Conservation (phyloP, 2,113 vertebrate genomes). For the Gadus macrocephalus region DNA sequence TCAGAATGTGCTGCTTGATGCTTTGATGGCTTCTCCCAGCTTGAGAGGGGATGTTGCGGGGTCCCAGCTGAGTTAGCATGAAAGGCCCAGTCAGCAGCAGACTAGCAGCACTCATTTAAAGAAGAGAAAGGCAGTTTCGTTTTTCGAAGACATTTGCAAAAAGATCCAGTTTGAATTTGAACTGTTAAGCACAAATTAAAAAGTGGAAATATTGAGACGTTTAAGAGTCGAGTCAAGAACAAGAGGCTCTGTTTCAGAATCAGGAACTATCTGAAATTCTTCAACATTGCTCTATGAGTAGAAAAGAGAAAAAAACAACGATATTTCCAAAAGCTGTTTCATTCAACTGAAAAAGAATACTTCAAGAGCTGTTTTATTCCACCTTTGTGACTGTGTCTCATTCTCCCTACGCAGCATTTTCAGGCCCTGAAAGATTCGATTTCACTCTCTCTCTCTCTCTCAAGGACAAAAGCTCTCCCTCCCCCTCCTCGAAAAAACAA, state of each 20-base stretch:
- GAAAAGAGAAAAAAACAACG: too few relatives aligned
- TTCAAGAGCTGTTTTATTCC: too few relatives aligned
- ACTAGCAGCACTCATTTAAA: neutral
- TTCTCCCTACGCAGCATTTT: too few relatives aligned
- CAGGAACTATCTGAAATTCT: too few relatives aligned
- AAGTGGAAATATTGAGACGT: neutral
- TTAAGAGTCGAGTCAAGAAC: too few relatives aligned
- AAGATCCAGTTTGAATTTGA: too few relatives aligned
- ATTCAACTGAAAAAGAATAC: too few relatives aligned
- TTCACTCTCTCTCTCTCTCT: neutral
- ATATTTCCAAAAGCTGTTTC: too few relatives aligned
- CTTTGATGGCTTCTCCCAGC: slow-evolving; percentile 38
- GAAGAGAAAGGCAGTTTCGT: neutral
- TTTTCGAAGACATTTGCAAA: neutral
- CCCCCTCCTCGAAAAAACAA: too few relatives aligned
- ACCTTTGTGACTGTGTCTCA: too few relatives aligned
- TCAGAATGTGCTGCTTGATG: slow-evolving; percentile 29
- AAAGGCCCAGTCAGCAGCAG: slow-evolving; percentile 15
- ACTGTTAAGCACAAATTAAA: neutral
- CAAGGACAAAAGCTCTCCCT: neutral
- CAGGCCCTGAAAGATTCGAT: neutral
- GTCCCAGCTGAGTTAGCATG: slow-evolving; percentile 11
- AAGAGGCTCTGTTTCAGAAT: too few relatives aligned
- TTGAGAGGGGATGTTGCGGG: slow-evolving; percentile 31
- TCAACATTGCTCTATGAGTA: too few relatives aligned